phyloP scores from a whole-genome alignment of 2,888 invertebrate genomes.

The Gastrophysa polygoni region DNA sequence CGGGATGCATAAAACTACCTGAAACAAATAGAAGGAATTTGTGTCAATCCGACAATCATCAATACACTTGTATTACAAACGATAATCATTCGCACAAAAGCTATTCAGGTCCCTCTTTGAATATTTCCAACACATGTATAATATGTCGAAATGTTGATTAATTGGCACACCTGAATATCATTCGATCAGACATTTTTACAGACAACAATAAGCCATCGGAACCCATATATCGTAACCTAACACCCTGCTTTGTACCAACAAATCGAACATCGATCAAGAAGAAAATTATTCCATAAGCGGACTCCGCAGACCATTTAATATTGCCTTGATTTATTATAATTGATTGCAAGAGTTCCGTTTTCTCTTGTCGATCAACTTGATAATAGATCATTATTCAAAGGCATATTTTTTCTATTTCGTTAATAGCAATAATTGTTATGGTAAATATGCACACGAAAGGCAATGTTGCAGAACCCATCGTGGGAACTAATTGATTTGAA shows the following conservation, averaged over 20 bases:
- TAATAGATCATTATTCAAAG: neutral
- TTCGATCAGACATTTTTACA: neutral
- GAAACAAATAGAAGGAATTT: too few species aligned
- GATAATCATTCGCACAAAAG: too few species aligned
- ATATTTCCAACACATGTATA: neutral
- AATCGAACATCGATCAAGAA: neutral
- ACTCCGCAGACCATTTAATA: neutral
- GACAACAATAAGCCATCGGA: neutral
- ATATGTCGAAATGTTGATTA: neutral
- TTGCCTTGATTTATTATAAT: neutral
- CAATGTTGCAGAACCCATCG: slow-evolving; percentile 5
- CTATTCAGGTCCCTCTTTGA: too few species aligned
- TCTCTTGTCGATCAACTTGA: neutral
- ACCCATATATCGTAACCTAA: neutral
- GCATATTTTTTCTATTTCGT: neutral
- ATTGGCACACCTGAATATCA: neutral
- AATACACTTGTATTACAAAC: too few species aligned
- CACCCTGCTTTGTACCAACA: neutral
- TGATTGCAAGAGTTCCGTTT: slow-evolving; percentile 10
- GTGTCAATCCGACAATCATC: too few species aligned
- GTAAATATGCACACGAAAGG: slow-evolving; percentile 5
- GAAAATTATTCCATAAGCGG: neutral
- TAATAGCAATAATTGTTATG: slow-evolving; percentile 10
- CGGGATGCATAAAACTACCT: too few species aligned
- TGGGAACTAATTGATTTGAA: slow-evolving; percentile 11